Evolutionary conservation across 2,113 vertebrate genomes (phyloP).

Genomic region (Sinocyclocheilus anophthalmus): DNA sequence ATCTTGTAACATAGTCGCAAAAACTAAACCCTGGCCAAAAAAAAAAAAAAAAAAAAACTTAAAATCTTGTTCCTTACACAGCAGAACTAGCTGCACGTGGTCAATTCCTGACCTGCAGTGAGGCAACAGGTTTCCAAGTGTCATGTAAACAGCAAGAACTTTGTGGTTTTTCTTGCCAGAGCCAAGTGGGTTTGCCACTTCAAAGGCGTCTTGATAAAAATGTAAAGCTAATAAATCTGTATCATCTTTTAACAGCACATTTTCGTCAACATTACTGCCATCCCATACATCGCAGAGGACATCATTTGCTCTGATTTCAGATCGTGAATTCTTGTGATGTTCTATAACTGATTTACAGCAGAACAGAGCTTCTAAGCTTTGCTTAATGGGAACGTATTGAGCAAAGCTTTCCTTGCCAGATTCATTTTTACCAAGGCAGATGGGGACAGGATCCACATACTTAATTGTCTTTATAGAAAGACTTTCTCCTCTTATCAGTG

Average conservation of each 20-base stretch:
- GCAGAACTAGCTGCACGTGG: background rate
- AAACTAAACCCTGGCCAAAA: background rate
- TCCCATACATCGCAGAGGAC: slow-evolving; percentile 29
- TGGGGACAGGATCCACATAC: too few species aligned
- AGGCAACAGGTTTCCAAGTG: background rate
- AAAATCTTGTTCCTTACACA: background rate
- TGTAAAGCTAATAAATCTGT: slow-evolving; percentile 18
- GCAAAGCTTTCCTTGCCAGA: too few species aligned
- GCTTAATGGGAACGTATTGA: too few species aligned
- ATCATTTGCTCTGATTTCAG: background rate
- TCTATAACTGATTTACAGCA: background rate
- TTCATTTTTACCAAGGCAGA: too few species aligned
- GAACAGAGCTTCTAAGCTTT: too few species aligned
- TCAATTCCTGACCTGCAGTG: background rate
- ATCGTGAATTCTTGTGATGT: background rate
- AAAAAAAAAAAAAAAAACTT: too few species aligned
- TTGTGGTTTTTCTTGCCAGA: background rate
- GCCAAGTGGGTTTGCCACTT: background rate
- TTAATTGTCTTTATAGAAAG: too few species aligned
- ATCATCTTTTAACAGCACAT: background rate
- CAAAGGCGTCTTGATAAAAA: slow-evolving; percentile 21
- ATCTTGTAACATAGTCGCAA: background rate
- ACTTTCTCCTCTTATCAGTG: too few species aligned
- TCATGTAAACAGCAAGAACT: background rate
- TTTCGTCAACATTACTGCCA: slow-evolving; percentile 28